Conservation (phyloP, 2,888 invertebrate genomes). For the Tromatobia lineatoria region DNA sequence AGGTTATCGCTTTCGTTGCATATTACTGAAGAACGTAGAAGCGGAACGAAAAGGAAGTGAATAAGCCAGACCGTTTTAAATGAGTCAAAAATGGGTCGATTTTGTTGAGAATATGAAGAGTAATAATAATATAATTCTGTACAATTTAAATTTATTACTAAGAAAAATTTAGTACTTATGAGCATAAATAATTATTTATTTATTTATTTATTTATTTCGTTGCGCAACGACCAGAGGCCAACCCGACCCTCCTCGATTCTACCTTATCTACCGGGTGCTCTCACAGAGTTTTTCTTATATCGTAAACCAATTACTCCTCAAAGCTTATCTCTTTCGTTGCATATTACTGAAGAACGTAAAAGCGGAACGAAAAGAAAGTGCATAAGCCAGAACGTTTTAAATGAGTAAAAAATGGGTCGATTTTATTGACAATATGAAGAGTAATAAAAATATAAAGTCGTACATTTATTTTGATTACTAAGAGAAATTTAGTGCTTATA, state of each 20-base stretch:
- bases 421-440: background rate
- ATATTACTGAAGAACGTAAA: conserved; percentile 2
- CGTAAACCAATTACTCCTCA: conserved; percentile 46
- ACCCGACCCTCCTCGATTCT: conserved; percentile 44
- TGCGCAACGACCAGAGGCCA: conserved; percentile 69
- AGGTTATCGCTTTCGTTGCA: conserved; percentile 44
- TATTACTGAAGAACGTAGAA: conserved; percentile 5
- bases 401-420: background rate
- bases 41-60: background rate
- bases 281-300: conserved; percentile 13
- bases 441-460: background rate
- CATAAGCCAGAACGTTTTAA: background rate
- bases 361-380: background rate
- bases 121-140: background rate
- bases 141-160: too few species aligned
- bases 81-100: background rate
- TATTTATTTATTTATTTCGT: conserved; percentile 65
- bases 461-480: too few species aligned
- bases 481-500: too few species aligned
- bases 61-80: background rate
- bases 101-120: background rate
- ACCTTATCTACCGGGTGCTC: conserved; percentile 63
- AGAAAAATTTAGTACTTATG: too few species aligned
- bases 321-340: conserved; percentile 49
- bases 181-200: too few species aligned